Base-by-base conservation (phyloP, 92 coral and sea anemone species). In the Hydrozoanthus gracilis region DNA sequence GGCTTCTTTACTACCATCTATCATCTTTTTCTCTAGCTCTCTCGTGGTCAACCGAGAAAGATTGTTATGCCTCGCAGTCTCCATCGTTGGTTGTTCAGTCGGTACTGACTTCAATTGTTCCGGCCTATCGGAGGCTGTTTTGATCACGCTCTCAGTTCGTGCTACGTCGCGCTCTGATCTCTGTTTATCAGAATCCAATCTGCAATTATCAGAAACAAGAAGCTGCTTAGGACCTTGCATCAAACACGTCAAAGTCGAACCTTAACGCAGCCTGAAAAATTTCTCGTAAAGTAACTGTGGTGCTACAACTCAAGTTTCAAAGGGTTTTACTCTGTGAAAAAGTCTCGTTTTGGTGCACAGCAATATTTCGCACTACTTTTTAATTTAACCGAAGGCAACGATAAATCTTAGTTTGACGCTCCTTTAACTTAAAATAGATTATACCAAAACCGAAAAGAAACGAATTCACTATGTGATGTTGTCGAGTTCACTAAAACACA, bases 101-200 rank as follows among this genome's bases (percentile, higher is more conserved):
- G 73, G 66, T 14, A 35, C 62, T 12, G 74, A 27, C 46, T 80
- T 80, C 8, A 48, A 9, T 70, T 65, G 74, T 70, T 80, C 85
- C 15, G 62, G 68, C 74, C 94, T 82, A 78, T 94, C 98, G 27
- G 90, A 77, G 14, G 92, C 92, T 5, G 95, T 90, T 89, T 96
- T 96, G 35, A 96, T 96, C 17, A 96, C 99, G 73, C 99, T 96
- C 82, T 96, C 99, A 45, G 96, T 96, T 64, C 99, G 89, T 56
- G 92, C 79, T 3, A 91, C 87, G 50, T 96, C 99, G 54, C 91
- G 91, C 27, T 95, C 73, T 0, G 91, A 83, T 4, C 89, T 84
- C 61, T 65, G 85, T 60, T 80, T 80, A 14, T 76, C 93, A 5
- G 69, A 54, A 70, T 83, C 86, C 35, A 90, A 76, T 83, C 92